phyloP scores from a whole-genome alignment of 1,140 invertebrate species.

The Heliconius melpomene region DNA sequence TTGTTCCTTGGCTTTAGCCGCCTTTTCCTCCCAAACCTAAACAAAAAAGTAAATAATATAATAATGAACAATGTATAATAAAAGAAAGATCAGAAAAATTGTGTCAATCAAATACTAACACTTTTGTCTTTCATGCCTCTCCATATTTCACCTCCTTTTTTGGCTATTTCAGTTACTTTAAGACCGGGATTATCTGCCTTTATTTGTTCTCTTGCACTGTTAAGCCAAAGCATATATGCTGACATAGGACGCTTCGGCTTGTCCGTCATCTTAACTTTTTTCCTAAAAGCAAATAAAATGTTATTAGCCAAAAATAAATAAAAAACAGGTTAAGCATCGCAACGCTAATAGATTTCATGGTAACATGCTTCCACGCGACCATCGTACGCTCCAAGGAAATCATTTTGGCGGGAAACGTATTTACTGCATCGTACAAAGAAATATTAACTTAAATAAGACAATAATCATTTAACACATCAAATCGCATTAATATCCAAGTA shows the following conservation, averaged over 20 bases:
- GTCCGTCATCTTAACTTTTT: conserved; percentile 88
- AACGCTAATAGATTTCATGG: conserved; percentile 33
- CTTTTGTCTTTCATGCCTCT: conserved; percentile 89
- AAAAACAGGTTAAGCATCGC: conserved; percentile 34
- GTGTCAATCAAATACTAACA: conserved; percentile 79
- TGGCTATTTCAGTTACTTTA: conserved; percentile 91
- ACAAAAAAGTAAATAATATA: conserved; percentile 34
- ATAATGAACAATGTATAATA: conserved; percentile 13
- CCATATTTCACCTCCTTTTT: conserved; percentile 94
- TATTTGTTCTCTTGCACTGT: conserved; percentile 89
- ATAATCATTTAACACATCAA: conserved; percentile 28
- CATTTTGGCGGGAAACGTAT: conserved; percentile 79
- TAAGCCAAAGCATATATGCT: conserved; percentile 95
- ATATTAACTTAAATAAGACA: conserved; percentile 29
- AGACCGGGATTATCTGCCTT: conserved; percentile 91
- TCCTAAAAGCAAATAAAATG: conserved; percentile 68
- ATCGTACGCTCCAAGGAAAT: conserved; percentile 51
- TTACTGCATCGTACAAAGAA: conserved; percentile 41
- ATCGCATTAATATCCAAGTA: conserved; percentile 36
- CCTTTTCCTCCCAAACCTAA: conserved; percentile 94
- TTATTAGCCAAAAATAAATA: conserved; percentile 39
- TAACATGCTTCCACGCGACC: conserved; percentile 53
- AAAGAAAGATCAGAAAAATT: background rate
- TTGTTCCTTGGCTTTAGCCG: conserved; percentile 91
- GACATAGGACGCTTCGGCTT: conserved; percentile 92